These are phyloP conservation scores for Leptopilina clavipes DNA, from an alignment of 1,140 invertebrate species.

Conservation along the genomic window DNA sequence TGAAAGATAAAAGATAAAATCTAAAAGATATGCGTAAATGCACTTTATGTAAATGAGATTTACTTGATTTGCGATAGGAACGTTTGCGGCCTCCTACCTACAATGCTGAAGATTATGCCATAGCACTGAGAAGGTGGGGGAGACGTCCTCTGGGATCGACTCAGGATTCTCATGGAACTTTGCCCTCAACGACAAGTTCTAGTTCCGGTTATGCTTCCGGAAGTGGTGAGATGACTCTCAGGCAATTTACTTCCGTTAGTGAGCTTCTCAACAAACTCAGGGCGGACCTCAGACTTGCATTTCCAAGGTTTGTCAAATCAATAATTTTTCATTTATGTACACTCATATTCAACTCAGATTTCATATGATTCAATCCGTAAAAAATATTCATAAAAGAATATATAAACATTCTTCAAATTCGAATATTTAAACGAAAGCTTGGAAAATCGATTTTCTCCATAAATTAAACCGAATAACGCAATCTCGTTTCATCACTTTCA, in stretches of 20 bases:
- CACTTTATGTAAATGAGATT: slow-evolving; percentile 10
- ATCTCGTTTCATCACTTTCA: no score
- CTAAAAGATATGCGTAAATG: slow-evolving; percentile 4
- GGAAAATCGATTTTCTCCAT: no score
- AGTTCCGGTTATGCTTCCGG: slow-evolving; percentile 72
- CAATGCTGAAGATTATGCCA: slow-evolving; percentile 89
- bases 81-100: slow-evolving; percentile 89
- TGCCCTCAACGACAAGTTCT: slow-evolving; percentile 74
- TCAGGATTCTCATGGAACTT: slow-evolving; percentile 67
- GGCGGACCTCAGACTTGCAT: slow-evolving; percentile 88
- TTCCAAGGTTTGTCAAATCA: slow-evolving; percentile 82
- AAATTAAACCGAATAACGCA: no score
- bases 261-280: slow-evolving; percentile 91
- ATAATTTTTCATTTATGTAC: slow-evolving; percentile 1
- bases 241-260: slow-evolving; percentile 89
- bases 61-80: slow-evolving; percentile 76
- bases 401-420: no score
- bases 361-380: no score
- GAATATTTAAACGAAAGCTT: no score
- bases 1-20: slow-evolving; percentile 4
- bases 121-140: slow-evolving; percentile 85
- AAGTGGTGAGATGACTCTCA: slow-evolving; percentile 88
- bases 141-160: slow-evolving; percentile 75
- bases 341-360: no score
- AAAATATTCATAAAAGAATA: no score